phyloP scores from a whole-genome alignment of 2,888 invertebrate species.

The Chaitophorus viminalis region DNA sequence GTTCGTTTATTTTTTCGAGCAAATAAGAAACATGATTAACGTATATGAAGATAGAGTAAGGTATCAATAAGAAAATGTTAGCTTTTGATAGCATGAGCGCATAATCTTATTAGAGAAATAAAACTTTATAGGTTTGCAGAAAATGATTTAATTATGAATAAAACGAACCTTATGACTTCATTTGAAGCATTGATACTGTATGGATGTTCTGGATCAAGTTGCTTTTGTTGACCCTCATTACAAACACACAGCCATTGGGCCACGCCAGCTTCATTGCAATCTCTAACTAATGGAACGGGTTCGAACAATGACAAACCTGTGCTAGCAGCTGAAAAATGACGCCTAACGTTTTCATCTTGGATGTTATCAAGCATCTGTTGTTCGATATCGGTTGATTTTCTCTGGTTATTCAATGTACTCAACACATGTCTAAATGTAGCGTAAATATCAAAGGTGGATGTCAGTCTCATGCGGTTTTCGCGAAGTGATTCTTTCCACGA shows the following conservation, averaged over 20 bases:
- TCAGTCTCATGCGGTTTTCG: slow-evolving; percentile 64
- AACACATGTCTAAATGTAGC: slow-evolving; percentile 64
- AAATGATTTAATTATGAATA: not conserved
- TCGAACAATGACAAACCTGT: slow-evolving; percentile 63
- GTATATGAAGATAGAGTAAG: too few relatives aligned
- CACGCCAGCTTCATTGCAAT: slow-evolving; percentile 64
- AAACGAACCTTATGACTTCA: slow-evolving; percentile 46
- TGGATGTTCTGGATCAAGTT: slow-evolving; percentile 43
- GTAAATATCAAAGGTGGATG: slow-evolving; percentile 64
- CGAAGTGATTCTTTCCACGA: slow-evolving; percentile 62
- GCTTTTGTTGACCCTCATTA: slow-evolving; percentile 58
- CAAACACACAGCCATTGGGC: slow-evolving; percentile 64
- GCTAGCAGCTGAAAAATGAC: slow-evolving; percentile 62
- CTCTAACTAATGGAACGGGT: slow-evolving; percentile 62
- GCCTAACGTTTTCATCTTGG: slow-evolving; percentile 34
- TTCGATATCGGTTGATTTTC: slow-evolving; percentile 24
- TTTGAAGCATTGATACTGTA: slow-evolving; percentile 50
- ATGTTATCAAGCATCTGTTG: slow-evolving; percentile 26
- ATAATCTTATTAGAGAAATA: not conserved
- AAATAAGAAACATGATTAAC: too few relatives aligned
- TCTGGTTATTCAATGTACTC: slow-evolving; percentile 61
- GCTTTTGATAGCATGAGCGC: not conserved
- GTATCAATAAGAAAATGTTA: too few relatives aligned
- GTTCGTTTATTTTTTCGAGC: too few relatives aligned
- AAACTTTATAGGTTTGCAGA: not conserved